A percentile compares a stretch with the other conserved stretches of the same genome.
phyloP scores from a whole-genome alignment of 2,797 vertebrate species.

The Mastacembelus armatus region DNA sequence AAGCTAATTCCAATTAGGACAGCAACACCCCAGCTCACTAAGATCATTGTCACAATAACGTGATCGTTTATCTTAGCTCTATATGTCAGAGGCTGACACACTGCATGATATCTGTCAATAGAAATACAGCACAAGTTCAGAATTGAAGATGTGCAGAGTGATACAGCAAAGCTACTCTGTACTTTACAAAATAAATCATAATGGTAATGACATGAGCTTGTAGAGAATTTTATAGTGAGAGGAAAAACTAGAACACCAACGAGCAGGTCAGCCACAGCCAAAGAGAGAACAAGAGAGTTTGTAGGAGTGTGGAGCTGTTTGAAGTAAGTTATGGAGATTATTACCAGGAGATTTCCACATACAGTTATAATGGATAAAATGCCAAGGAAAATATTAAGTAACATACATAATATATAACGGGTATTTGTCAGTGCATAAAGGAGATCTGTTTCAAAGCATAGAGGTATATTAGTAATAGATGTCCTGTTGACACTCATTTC shows the following conservation, averaged over 20 bases:
- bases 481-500: not conserved
- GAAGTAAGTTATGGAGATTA: conserved; percentile 89
- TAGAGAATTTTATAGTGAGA: conserved; percentile 17
- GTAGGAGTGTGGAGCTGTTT: conserved; percentile 88
- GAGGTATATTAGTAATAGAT: conserved; percentile 11
- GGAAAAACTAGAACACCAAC: conserved; percentile 74
- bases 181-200: conserved; percentile 35
- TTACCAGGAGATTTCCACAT: conserved; percentile 78
- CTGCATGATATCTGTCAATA: conserved; percentile 38
- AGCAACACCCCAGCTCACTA: conserved; percentile 82
- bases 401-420: conserved; percentile 9
- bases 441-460: conserved; percentile 26
- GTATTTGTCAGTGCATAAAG: not conserved
- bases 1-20: conserved; percentile 83
- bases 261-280: conserved; percentile 87
- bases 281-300: conserved; percentile 88
- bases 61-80: conserved; percentile 17
- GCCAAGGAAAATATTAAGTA: conserved; percentile 15
- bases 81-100: conserved; percentile 51
- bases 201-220: conserved; percentile 4
- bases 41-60: conserved; percentile 76
- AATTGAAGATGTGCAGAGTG: conserved; percentile 39
- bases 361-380: conserved; percentile 16
- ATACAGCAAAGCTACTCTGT: conserved; percentile 4
- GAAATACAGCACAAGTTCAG: conserved; percentile 50